Evolutionary conservation across 2,888 invertebrate genomes (phyloP), one percentile per base, ranked within the genome.

Genomic region (Papilio elwesi): DNA sequence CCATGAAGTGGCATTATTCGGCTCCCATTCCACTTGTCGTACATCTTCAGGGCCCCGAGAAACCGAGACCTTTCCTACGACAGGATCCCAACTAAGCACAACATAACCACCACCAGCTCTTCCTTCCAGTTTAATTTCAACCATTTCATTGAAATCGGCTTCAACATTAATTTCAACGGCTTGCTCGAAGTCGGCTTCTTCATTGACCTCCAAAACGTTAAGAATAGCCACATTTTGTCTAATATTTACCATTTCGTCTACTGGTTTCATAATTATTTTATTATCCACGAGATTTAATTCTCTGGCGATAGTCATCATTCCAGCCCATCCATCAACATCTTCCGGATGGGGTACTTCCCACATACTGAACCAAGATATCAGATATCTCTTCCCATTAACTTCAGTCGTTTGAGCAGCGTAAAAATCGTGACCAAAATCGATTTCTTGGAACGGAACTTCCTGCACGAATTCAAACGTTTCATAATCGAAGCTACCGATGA

Each of bases 361-460:
- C 89, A 90, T 91, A 65, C 83, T 86, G 65, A 94, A 89, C 94
- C 94, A 94, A 1, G 87, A 89, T 2, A 92, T 81, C 1, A 92
- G 70, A 63, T 90, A 86, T 48, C 93, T 86, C 15, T 83, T 88
- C 0, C 91, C 91, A 64, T 91, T 82, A 4, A 83, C 79, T 57
- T 90, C 87, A 36, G 82, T 83, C 0, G 94, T 91, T 74, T 93
- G 91, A 6, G 90, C 84, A 0, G 94, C 94, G 74, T 94, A 94
- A 73, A 93, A 93, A 68, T 94, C 94, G 75, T 93, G 92, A 0
- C 94, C 90, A 71, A 83, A 93, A 77, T 93, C 93, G 2, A 93
- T 78, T 79, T 93, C 93, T 80, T 92, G 90, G 77, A 93, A 93
- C 10, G 80, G 80, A 1, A 81, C 80, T 78, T 90, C 88, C 0